phyloP scores from a whole-genome alignment of 2,888 invertebrate species.

The Acholoe squamosa region DNA sequence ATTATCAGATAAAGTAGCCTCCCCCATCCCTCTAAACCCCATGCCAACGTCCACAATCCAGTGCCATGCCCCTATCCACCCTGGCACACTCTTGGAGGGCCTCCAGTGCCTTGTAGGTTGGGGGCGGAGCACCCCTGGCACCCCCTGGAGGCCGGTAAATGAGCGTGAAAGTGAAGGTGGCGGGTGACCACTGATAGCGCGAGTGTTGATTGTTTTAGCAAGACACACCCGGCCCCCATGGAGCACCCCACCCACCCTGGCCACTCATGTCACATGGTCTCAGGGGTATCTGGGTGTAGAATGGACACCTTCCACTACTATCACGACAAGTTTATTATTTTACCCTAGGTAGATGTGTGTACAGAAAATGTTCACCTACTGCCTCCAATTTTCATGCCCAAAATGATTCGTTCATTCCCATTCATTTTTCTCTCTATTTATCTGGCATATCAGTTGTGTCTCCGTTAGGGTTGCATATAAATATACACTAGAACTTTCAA shows the following conservation, averaged over 20 bases:
- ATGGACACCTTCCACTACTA: neutral
- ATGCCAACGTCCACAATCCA: no score
- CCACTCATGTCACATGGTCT: neutral
- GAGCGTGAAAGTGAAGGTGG: conserved; percentile 55
- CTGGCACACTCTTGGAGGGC: neutral
- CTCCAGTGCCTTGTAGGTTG: neutral
- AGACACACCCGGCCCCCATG: neutral
- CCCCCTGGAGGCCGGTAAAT: conserved; percentile 52
- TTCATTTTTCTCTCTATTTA: no score
- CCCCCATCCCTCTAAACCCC: no score
- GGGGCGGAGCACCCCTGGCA: neutral
- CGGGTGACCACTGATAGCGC: conserved; percentile 43
- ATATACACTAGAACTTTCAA: no score
- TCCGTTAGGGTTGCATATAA: no score
- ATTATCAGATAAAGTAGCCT: no score
- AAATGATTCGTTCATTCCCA: no score
- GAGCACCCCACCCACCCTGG: neutral
- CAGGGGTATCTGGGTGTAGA: neutral
- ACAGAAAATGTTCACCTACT: no score
- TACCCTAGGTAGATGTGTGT: no score
- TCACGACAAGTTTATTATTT: no score
- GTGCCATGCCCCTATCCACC: neutral
- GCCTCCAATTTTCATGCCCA: no score
- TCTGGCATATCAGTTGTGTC: no score
- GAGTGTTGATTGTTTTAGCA: conserved; percentile 53